Evolutionary conservation across 2,888 invertebrate species (phyloP).

Genomic region (Acrobasis consociella): DNA sequence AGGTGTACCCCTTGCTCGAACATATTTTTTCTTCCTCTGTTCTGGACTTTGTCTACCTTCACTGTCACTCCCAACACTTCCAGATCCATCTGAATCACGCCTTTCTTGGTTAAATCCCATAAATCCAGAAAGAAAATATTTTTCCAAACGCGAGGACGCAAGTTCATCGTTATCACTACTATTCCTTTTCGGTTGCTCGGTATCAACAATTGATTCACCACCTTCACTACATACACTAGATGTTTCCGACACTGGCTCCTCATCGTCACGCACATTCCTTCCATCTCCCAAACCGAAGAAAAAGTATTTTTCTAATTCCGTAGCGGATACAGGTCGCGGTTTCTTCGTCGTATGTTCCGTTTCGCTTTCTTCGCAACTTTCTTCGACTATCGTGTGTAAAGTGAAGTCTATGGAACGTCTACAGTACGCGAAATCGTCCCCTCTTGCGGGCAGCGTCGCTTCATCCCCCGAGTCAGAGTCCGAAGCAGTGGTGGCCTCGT

Average conservation of each 20-base stretch:
- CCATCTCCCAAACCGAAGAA: constrained; percentile 93
- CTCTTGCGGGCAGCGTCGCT: constrained; percentile 86
- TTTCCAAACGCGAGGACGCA: constrained; percentile 92
- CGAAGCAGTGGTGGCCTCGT: constrained; percentile 86
- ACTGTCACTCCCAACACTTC: constrained; percentile 95
- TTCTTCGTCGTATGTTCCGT: constrained; percentile 86
- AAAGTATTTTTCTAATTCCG: constrained; percentile 95
- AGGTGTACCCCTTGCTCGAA: constrained; percentile 91
- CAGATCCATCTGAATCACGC: constrained; percentile 91
- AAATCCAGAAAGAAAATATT: constrained; percentile 94
- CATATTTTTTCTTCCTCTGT: constrained; percentile 90
- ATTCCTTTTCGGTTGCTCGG: constrained; percentile 80
- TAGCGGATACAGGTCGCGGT: constrained; percentile 88
- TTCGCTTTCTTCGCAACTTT: constrained; percentile 97
- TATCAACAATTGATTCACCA: constrained; percentile 87
- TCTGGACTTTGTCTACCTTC: constrained; percentile 95
- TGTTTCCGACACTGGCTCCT: constrained; percentile 89
- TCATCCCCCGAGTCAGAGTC: constrained; percentile 88
- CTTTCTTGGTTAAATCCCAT: constrained; percentile 91
- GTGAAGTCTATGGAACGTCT: constrained; percentile 93
- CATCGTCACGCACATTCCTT: constrained; percentile 78
- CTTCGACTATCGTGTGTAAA: constrained; percentile 95
- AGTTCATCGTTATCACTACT: constrained; percentile 87
- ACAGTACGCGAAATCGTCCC: constrained; percentile 92
- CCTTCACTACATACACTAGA: constrained; percentile 94